Base-by-base conservation (phyloP, 2,888 invertebrate species). In the Eristalinus aeneus region DNA sequence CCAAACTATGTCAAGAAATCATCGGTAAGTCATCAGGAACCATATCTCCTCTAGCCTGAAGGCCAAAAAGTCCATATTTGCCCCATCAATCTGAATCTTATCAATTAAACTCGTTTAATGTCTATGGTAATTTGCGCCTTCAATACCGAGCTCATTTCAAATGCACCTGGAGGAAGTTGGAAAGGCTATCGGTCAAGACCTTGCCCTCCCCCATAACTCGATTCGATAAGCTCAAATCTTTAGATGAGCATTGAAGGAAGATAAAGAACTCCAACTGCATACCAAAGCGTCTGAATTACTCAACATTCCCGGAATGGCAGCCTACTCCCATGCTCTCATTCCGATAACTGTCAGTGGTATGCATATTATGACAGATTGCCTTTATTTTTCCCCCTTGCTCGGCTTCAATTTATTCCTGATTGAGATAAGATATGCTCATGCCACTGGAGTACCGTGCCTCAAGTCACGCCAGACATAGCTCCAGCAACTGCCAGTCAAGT, bases 1-100 rank as follows among this genome's bases (percentile, higher is more conserved):
- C 89, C 89, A 67, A 90, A 90, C 88, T 90, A 90, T 81, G 89
- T 90, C 16, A 91, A 91, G 80, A 90, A 91, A 81, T 87, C 90
- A 88, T 89, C 90, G 91, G 92, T 92, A 90, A 92, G 92, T 91
- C 22, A 27, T 23, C 56, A 11, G 23, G 22, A 56, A 56, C 22
- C 10, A 6, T 23, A 23, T 27, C 56, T 56, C 16, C 22, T 1
- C 23, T 23, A 11, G n/a, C 65, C 36, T 20, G 56, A 36, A 58
- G 56, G 74, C n/a, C 39, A 22, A 22, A 46, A 8, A 16, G 16
- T 46, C 16, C 9, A 0, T 46, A 16, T 46, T 46, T 46, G 6
- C 10, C 10, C 34, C 34, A 10, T 34, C 34, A 34, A 34, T 34
- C 10, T 10, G 8, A 34, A 34, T 34, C 34, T 34, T 34, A 34